These are phyloP conservation scores for Strigamia maritima DNA, from an alignment of 2,888 invertebrate species.

Conservation along the genomic window DNA sequence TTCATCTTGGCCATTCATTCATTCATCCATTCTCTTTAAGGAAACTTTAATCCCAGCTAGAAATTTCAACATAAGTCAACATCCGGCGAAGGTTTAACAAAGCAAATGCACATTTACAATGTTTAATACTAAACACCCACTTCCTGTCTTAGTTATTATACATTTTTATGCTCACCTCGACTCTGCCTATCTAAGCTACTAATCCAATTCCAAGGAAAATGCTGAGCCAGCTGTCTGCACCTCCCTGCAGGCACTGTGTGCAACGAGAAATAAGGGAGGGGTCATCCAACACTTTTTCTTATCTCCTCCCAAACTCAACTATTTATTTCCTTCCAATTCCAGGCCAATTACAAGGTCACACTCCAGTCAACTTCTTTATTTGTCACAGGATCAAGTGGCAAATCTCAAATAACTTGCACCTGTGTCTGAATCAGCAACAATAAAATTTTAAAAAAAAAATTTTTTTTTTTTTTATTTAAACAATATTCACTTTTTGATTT, in stretches of 20 bases:
- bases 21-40: too few relatives aligned
- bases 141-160: not conserved
- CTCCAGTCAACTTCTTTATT: conserved; percentile 10
- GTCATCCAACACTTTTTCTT: conserved; percentile 27
- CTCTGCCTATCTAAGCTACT: conserved; percentile 8
- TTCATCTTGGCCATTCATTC: too few relatives aligned
- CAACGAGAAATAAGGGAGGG: too few relatives aligned
- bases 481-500: not conserved
- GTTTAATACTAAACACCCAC: conserved; percentile 8
- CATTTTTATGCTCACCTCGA: conserved; percentile 18
- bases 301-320: not conserved
- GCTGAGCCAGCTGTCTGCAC: conserved; percentile 22
- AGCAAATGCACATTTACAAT: not conserved
- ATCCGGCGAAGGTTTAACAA: not conserved
- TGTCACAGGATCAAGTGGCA: conserved; percentile 2
- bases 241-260: not conserved
- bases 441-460: not conserved
- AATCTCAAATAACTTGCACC: not conserved
- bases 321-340: conserved; percentile 24
- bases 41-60: too few relatives aligned
- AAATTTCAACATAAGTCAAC: not conserved
- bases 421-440: not conserved
- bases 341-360: conserved; percentile 15
- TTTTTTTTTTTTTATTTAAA: not conserved
- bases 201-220: conserved; percentile 28